A percentile compares a stretch with the other conserved stretches of the same genome.
phyloP scores from a whole-genome alignment of 2,888 invertebrate genomes.

The Perithous albicinctus region DNA sequence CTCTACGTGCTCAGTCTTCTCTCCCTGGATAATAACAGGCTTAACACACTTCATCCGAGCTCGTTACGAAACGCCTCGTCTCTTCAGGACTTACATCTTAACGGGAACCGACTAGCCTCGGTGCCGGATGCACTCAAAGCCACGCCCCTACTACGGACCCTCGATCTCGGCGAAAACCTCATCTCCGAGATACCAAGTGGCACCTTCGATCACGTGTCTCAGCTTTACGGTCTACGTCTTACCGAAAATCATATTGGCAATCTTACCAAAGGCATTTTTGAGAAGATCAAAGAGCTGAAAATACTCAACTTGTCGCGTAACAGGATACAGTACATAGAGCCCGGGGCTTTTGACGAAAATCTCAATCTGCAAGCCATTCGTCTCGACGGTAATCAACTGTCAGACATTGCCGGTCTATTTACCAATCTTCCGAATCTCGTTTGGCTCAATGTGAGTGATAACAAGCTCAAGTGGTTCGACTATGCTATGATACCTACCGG shows the following conservation, averaged over 20 bases:
- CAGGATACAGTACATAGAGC: slow-evolving; percentile 91
- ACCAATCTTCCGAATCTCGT: slow-evolving; percentile 92
- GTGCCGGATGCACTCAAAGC: slow-evolving; percentile 91
- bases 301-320: slow-evolving; percentile 94
- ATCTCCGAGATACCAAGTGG: slow-evolving; percentile 92
- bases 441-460: slow-evolving; percentile 95
- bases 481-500: slow-evolving; percentile 94
- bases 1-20: slow-evolving; percentile 91
- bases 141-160: slow-evolving; percentile 91
- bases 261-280: slow-evolving; percentile 92
- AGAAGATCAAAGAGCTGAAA: slow-evolving; percentile 91
- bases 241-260: slow-evolving; percentile 94
- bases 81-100: slow-evolving; percentile 93
- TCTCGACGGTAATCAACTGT: slow-evolving; percentile 92
- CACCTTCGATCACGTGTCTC: slow-evolving; percentile 92
- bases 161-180: slow-evolving; percentile 94
- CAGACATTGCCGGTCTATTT: slow-evolving; percentile 92
- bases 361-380: slow-evolving; percentile 92
- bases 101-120: slow-evolving; percentile 91
- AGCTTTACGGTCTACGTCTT: slow-evolving; percentile 92
- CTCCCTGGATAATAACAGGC: slow-evolving; percentile 92
- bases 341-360: slow-evolving; percentile 92
- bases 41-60: slow-evolving; percentile 90
- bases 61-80: slow-evolving; percentile 92
- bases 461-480: slow-evolving; percentile 93